Evolutionary conservation across 2,888 invertebrate genomes (phyloP).

Genomic region (Synanthedon formicaeformis): DNA sequence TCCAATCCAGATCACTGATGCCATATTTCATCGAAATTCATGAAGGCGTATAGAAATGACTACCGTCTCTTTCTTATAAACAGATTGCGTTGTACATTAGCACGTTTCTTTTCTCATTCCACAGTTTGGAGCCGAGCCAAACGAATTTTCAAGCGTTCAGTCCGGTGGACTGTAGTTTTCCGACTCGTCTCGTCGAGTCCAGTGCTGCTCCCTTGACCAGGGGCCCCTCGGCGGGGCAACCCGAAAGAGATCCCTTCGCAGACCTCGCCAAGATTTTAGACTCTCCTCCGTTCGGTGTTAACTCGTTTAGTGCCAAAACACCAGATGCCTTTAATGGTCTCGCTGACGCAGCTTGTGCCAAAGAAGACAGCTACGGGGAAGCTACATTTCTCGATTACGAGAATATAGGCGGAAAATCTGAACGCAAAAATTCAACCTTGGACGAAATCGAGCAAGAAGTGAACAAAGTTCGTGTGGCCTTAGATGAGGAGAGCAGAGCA

Average conservation of each 20-base stretch:
- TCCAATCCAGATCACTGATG: slow-evolving; percentile 57
- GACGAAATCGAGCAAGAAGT: slow-evolving; percentile 65
- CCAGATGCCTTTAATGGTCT: slow-evolving; percentile 29
- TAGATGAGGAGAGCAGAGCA: slow-evolving; percentile 64
- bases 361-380: slow-evolving; percentile 58
- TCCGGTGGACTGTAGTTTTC: slow-evolving; percentile 66
- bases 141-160: slow-evolving; percentile 66
- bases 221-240: slow-evolving; percentile 38
- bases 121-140: slow-evolving; percentile 72
- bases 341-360: slow-evolving; percentile 31
- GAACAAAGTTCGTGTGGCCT: slow-evolving; percentile 59
- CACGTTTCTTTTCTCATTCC: slow-evolving; percentile 69
- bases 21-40: slow-evolving; percentile 63
- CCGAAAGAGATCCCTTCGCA: slow-evolving; percentile 45
- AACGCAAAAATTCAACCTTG: slow-evolving; percentile 50
- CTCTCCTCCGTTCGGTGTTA: slow-evolving; percentile 38
- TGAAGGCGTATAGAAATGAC: slow-evolving; percentile 48
- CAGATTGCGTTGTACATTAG: slow-evolving; percentile 51
- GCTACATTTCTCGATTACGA: slow-evolving; percentile 60
- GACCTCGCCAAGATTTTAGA: slow-evolving; percentile 35
- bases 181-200: slow-evolving; percentile 60
- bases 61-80: slow-evolving; percentile 60
- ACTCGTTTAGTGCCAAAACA: slow-evolving; percentile 31
- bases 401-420: slow-evolving; percentile 37
- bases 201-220: slow-evolving; percentile 47